phyloP scores from a whole-genome alignment of 2,113 vertebrate genomes.

The Lamprotornis superbus region DNA sequence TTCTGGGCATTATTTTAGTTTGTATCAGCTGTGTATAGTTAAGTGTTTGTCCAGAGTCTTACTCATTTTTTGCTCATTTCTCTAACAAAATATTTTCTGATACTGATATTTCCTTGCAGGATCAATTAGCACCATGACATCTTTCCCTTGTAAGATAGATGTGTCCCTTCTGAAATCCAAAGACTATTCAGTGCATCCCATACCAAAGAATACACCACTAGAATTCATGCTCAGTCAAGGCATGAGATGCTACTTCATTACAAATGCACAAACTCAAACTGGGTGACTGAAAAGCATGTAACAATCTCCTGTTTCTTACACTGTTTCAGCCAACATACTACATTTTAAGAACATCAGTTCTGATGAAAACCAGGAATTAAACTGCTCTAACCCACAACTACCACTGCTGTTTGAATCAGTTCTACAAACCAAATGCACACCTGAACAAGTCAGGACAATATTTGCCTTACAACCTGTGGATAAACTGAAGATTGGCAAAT shows the following conservation, averaged over 20 bases:
- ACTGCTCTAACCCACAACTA: background rate
- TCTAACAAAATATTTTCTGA: background rate
- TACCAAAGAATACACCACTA: background rate
- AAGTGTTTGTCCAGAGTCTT: background rate
- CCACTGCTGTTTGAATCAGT: background rate
- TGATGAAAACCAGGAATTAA: background rate
- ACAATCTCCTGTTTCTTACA: background rate
- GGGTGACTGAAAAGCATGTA: background rate
- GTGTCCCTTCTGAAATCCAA: background rate
- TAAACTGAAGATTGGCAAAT: background rate
- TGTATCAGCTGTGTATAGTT: background rate
- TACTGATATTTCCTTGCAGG: background rate
- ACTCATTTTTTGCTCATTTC: background rate
- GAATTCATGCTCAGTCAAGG: background rate
- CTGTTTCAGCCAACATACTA: background rate
- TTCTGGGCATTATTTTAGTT: background rate
- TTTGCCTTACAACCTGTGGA: background rate
- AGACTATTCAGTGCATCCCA: background rate
- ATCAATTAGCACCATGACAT: background rate
- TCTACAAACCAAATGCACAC: background rate
- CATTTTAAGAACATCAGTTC: background rate
- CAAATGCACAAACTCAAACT: background rate
- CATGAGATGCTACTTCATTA: background rate
- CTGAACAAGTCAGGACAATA: background rate
- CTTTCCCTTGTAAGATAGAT: background rate